Evolutionary conservation across 37 sponge, comb jelly and placozoan species (phyloP), one percentile per base, ranked within the genome.

Genomic region (Halisarca cf. caerulea): DNA sequence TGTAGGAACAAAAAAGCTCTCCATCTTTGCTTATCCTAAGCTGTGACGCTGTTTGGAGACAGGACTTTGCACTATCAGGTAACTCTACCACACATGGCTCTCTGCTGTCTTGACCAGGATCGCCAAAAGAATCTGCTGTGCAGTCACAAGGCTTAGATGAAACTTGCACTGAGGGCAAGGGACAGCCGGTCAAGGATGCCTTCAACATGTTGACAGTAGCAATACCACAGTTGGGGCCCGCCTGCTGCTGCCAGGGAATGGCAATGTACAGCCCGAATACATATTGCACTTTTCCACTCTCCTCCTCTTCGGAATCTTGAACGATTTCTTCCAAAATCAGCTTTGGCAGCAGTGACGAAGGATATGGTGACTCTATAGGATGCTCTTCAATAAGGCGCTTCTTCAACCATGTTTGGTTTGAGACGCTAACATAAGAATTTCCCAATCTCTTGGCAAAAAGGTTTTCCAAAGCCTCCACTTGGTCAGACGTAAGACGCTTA

Each of bases 221-320:
- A 37, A 74, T 33, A 23, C 77, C 77, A 74, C 77, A 74, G 44
- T 37, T 74, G 2, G 77, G 77, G 2, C 77, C 77, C 21, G 77
- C 77, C 77, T 74, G 77, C 6, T 74, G 77, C 45, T 74, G 77
- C 77, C 77, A 74, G 3, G 77, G 77, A 2, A 41, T 74, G 25
- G 43, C 41, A 20, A 74, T n/a, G 42, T 41, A 40, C 2, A 43
- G 25, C 1, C 77, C 77, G 7, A n/a, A 74, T 6, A 7, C 25
- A 62, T 6, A 62, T 7, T 5, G 6, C 2, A 11, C 18, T 44
- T 74, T 17, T 21, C 40, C 43, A n/a, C 21, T 2, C 25, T 41
- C 45, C 44, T 44, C 77, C 21, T 40, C 77, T 25, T 40, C 77
- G 2, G 1, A 2, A n/a, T 30, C 69, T 68, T 34, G 32, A 68